Conservation (phyloP, 2,113 vertebrate genomes). For the Mionectes macconnelli region DNA sequence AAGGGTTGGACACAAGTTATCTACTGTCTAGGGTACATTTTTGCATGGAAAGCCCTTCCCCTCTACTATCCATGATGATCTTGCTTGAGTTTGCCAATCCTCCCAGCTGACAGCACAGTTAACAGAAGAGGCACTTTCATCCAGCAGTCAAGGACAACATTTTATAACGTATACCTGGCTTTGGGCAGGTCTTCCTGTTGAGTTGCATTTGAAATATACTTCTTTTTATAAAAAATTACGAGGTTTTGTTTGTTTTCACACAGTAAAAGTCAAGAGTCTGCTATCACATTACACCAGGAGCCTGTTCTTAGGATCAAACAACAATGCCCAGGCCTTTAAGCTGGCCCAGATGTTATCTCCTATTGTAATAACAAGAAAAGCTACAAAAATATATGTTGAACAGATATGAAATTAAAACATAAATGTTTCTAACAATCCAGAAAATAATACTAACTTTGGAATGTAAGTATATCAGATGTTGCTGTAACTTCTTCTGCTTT, state of each 20-base stretch:
- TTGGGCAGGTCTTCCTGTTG: background rate
- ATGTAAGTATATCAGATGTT: background rate
- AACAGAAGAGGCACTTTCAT: background rate
- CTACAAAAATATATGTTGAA: background rate
- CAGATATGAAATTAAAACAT: background rate
- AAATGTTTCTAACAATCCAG: background rate
- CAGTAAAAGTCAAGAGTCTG: background rate
- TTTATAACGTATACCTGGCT: background rate
- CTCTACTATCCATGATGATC: background rate
- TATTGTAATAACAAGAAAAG: conserved; percentile 12
- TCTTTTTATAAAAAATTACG: background rate
- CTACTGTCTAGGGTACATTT: background rate
- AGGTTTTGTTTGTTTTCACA: background rate
- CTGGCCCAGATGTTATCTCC: conserved; percentile 1
- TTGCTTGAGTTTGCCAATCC: background rate
- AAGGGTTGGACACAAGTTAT: background rate
- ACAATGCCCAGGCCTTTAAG: background rate
- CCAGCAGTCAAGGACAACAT: background rate
- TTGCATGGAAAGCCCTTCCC: background rate
- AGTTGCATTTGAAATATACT: background rate
- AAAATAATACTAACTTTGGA: background rate
- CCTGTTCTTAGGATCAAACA: background rate
- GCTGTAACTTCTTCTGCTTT: background rate
- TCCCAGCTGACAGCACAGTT: background rate
- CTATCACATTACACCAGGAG: background rate